Percentiles rank a stretch among this genome's conserved stretches.
Evolutionary conservation across 1,140 invertebrate genomes (phyloP).

Genomic region (Vanessa atalanta): DNA sequence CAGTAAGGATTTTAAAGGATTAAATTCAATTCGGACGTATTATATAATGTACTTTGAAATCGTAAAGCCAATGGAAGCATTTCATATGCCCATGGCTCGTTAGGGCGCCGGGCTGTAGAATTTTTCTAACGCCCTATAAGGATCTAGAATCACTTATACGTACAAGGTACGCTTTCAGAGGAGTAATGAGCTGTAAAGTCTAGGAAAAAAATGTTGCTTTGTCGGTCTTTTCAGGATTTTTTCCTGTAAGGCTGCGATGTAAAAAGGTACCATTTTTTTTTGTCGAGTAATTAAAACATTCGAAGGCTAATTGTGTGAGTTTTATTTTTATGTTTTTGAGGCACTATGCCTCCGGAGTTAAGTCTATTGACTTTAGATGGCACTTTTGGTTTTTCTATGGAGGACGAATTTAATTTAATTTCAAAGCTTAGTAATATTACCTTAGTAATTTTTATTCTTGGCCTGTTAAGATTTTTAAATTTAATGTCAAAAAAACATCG

Average conservation of each 20-base stretch:
- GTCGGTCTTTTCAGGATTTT: constrained; percentile 24
- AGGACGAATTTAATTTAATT: no score
- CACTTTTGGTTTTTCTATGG: no score
- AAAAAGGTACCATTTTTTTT: neutral
- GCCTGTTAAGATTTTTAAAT: no score
- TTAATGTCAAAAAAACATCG: no score
- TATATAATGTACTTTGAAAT: constrained; percentile 15
- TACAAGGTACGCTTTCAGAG: constrained; percentile 32
- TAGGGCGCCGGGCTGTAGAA: constrained; percentile 3
- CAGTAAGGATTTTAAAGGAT: constrained; percentile 25
- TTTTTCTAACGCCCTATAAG: constrained; percentile 32
- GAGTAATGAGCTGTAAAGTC: constrained; percentile 28
- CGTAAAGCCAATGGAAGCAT: neutral
- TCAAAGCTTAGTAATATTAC: no score
- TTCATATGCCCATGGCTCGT: constrained; percentile 18
- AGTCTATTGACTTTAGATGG: no score
- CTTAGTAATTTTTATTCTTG: no score
- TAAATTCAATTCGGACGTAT: constrained; percentile 10
- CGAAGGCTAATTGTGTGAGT: no score
- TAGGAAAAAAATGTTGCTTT: constrained; percentile 22
- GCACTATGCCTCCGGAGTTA: no score
- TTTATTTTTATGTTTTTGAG: no score
- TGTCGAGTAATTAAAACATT: no score
- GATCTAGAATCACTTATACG: constrained; percentile 34
- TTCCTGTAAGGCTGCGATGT: constrained; percentile 2